Conservation (phyloP, 2,797 vertebrate species). For the Pseudochirops cupreus region DNA sequence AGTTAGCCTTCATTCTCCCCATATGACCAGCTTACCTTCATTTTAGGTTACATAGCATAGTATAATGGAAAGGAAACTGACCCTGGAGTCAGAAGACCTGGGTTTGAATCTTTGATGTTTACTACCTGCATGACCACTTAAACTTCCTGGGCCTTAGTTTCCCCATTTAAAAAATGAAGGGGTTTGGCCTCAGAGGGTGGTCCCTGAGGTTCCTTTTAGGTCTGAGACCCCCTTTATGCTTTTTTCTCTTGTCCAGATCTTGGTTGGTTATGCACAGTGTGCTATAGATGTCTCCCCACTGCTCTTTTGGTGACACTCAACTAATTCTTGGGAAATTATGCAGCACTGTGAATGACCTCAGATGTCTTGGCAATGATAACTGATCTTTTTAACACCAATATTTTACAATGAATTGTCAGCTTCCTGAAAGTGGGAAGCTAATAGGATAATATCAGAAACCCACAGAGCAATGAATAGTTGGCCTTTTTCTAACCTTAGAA, state of each 20-base stretch:
- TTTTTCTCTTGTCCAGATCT: background rate
- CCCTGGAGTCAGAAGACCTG: background rate
- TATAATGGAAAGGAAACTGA: background rate
- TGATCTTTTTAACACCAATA: background rate
- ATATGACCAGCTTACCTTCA: background rate
- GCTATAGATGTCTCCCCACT: background rate
- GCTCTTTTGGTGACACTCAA: background rate
- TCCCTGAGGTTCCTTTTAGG: background rate
- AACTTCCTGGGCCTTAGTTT: background rate
- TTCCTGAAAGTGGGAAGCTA: background rate
- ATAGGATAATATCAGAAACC: background rate
- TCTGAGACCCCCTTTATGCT: background rate
- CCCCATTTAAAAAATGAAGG: background rate
- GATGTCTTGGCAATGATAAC: background rate
- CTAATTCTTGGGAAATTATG: background rate
- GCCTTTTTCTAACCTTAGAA: background rate
- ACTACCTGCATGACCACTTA: background rate
- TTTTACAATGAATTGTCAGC: background rate
- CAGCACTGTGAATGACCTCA: background rate
- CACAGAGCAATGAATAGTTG: background rate
- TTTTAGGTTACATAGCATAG: background rate
- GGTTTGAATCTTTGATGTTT: background rate
- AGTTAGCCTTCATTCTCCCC: background rate
- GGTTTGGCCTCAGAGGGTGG: background rate
- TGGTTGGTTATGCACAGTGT: background rate